These are phyloP conservation scores for Otolemur garnettii DNA, from an alignment of 2,113 vertebrate genomes.

Conservation along the genomic window DNA sequence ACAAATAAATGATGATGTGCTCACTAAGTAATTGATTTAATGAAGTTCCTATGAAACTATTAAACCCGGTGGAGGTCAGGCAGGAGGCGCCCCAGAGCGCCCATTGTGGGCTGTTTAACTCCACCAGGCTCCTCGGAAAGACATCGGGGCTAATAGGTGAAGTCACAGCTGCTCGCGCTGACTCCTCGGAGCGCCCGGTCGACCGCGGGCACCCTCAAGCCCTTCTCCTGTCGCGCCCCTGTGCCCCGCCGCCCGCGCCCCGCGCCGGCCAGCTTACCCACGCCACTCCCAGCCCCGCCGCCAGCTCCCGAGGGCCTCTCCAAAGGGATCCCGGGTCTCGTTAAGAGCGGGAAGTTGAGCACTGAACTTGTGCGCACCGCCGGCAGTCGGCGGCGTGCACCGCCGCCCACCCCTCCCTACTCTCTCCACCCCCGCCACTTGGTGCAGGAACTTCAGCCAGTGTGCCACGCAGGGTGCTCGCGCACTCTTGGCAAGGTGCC, in stretches of 20 bases:
- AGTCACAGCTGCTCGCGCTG: constrained; percentile 90
- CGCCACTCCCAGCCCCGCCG: constrained; percentile 76
- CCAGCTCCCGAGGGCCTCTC: constrained; percentile 82
- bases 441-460: constrained; percentile 89
- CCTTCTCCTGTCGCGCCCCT: constrained; percentile 68
- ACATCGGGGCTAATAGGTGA: constrained; percentile 95
- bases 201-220: constrained; percentile 70
- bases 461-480: constrained; percentile 92
- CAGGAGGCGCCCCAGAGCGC: constrained; percentile 91
- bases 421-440: constrained; percentile 82
- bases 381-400: constrained; percentile 84
- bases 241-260: constrained; percentile 74
- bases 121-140: constrained; percentile 92
- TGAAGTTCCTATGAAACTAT: constrained; percentile 96
- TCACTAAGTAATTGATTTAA: constrained; percentile 96
- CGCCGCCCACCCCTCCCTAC: constrained; percentile 71
- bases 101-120: constrained; percentile 94
- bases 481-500: constrained; percentile 92
- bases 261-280: constrained; percentile 76
- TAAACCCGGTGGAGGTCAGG: constrained; percentile 94
- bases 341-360: constrained; percentile 86
- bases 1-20: constrained; percentile 93
- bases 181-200: constrained; percentile 85
- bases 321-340: constrained; percentile 83
- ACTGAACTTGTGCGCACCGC: constrained; percentile 87